A percentile compares a stretch with the other conserved stretches of the same genome.
These are phyloP conservation scores for Diuraphis noxia DNA, from an alignment of 1,140 invertebrate species.

Conservation along the genomic window DNA sequence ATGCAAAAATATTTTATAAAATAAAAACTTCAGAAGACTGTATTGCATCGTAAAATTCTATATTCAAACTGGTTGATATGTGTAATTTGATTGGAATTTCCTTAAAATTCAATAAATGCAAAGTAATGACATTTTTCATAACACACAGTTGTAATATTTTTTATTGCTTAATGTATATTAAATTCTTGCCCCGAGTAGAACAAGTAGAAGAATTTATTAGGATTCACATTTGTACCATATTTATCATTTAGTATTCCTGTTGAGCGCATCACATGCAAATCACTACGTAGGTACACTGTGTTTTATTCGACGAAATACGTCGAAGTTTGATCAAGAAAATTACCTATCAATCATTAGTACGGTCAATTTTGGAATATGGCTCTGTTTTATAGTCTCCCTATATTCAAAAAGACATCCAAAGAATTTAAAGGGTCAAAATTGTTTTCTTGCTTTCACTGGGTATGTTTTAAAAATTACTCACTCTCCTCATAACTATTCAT, in stretches of 20 bases:
- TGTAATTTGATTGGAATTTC: neutral
- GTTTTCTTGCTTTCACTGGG: neutral
- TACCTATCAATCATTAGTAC: no score
- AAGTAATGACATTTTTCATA: conserved; percentile 16
- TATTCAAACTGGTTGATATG: neutral
- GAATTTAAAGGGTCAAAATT: neutral
- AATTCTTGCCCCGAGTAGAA: neutral
- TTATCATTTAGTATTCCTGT: neutral
- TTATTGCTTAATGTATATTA: neutral
- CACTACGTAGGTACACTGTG: neutral
- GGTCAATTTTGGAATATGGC: no score
- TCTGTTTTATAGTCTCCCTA: no score
- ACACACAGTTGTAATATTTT: neutral
- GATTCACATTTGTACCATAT: neutral
- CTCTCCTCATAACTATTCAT: neutral
- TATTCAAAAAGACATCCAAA: neutral
- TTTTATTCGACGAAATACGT: conserved; percentile 14
- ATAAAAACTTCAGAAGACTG: neutral
- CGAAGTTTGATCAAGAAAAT: neutral
- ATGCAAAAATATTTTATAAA: neutral
- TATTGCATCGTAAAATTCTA: neutral
- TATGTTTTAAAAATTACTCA: neutral
- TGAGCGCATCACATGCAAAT: neutral
- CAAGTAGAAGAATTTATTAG: neutral
- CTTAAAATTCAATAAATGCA: neutral